Evolutionary conservation across 2,113 vertebrate genomes (phyloP), one percentile per base, ranked within the genome.

Genomic region (Ardeotis arabs): DNA sequence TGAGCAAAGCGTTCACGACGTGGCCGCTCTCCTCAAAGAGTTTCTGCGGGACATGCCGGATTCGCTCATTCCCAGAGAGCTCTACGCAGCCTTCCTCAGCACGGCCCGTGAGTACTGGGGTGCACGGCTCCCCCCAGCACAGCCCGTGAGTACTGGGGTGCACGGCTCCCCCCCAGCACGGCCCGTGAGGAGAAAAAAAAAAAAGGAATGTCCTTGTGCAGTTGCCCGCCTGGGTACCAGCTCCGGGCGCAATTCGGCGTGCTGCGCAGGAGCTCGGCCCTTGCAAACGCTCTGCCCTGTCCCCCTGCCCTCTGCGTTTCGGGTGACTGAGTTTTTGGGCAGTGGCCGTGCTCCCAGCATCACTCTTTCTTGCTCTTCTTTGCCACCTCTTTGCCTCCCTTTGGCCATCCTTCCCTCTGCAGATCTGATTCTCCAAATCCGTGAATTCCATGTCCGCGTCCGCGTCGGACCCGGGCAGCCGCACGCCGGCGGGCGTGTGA

Each of bases 1-100:
- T 22, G 98, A 99, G 39, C 98, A 99, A 44, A 99, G 98, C 8
- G 98, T 99, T 22, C 99, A 99, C 0, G 99, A 99, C 3, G 99
- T 99, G 90, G 99, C 99, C 1, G 99, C 98, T 5, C 97, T 99
- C 83, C 98, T 99, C 66, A 99, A 99, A 82, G 99, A 99, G 96
- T 99, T 99, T 68, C 97, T 99, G 37, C 96, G 97, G 93, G 98
- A 99, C 85, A 98, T 99, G 97, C 99, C 98, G 0, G 98, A 99
- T 23, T 98, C 99, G 7, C 95, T 99, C 96, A 97, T 99, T 53
- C 98, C 99, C 83, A 89, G 98, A 10, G 98, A 99, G 95, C 98
- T 99, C 8, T 99, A 99, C 68, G 84, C 97, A 3, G 99, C 99
- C 84, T 99, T 99, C 97, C 98, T 99, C 60, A 98, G 98, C 89